Evolutionary conservation across 2,797 vertebrate genomes (phyloP).

Genomic region (Galagoides demidoff): DNA sequence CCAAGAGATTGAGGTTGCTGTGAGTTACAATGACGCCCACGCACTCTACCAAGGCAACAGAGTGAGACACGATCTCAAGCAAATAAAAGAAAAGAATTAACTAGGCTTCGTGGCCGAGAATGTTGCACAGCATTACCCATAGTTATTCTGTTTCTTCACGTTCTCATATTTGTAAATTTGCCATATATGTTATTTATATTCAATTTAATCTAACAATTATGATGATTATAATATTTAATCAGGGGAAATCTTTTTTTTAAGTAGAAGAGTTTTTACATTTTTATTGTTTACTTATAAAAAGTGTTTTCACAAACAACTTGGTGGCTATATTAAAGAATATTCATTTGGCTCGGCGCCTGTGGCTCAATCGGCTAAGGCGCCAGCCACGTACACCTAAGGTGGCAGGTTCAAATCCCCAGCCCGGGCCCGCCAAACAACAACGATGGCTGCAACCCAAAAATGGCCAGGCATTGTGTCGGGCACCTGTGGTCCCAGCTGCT

Average conservation of each 20-base stretch:
- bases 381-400: too few species aligned
- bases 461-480: too few species aligned
- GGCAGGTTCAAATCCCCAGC: too few species aligned
- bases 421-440: too few species aligned
- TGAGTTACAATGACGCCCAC: too few species aligned
- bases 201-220: neutral
- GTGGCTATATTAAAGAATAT: neutral
- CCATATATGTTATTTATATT: neutral
- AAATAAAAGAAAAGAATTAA: neutral
- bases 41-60: too few species aligned
- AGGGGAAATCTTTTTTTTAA: neutral
- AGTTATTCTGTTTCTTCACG: neutral
- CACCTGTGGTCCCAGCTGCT: too few species aligned
- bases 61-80: too few species aligned
- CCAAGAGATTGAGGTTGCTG: too few species aligned
- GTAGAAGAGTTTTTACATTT: neutral
- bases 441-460: too few species aligned
- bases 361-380: too few species aligned
- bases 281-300: constrained; percentile 4
- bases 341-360: neutral
- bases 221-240: neutral
- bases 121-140: neutral
- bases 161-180: neutral
- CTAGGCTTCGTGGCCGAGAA: neutral
- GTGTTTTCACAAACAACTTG: neutral